Conservation (phyloP, 2,797 vertebrate genomes). For the Rhinophrynus dorsalis region DNA sequence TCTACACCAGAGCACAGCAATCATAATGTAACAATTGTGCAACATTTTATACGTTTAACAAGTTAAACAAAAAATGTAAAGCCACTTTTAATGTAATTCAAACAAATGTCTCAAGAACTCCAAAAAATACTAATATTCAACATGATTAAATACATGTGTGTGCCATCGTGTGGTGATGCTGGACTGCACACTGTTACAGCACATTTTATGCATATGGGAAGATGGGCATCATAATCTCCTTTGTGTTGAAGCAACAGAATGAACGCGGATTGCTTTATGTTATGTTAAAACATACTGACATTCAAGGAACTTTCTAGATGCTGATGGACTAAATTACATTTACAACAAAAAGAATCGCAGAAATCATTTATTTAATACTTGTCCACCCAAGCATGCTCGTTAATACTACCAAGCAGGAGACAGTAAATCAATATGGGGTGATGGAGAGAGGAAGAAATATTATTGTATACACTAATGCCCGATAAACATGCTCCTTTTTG, state of each 20-base stretch:
- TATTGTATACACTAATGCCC: too few species aligned
- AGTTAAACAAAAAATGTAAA: too few species aligned
- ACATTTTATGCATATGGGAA: not conserved
- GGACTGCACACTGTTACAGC: not conserved
- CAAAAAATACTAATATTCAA: not conserved
- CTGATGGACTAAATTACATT: not conserved
- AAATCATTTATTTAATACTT: too few species aligned
- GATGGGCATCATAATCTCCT: conserved; percentile 1
- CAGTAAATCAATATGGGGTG: not conserved
- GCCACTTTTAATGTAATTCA: too few species aligned
- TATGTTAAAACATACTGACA: not conserved
- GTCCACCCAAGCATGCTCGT: not conserved
- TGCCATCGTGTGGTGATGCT: not conserved
- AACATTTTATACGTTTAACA: too few species aligned
- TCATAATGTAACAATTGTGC: too few species aligned
- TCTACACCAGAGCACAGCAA: too few species aligned
- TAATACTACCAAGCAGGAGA: not conserved
- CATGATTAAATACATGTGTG: not conserved
- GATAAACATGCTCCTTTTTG: too few species aligned
- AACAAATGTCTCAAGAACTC: not conserved
- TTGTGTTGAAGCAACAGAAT: conserved; percentile 18
- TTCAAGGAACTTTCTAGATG: not conserved
- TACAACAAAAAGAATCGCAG: not conserved
- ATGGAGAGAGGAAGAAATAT: not conserved
- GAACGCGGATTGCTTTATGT: not conserved